phyloP scores from a whole-genome alignment of 2,113 vertebrate genomes.

The Leuciscus idus region DNA sequence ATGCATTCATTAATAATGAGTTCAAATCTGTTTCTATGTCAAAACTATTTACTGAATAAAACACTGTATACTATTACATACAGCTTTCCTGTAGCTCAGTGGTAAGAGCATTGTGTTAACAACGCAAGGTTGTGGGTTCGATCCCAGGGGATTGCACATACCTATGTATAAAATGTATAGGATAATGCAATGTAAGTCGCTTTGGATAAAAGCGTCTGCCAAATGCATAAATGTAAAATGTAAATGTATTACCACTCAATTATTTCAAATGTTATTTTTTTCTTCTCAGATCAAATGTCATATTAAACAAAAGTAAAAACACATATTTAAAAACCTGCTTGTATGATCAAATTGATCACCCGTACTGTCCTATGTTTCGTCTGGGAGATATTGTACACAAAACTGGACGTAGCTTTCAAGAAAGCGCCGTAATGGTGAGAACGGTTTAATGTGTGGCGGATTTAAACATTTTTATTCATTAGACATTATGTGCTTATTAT shows the following conservation, averaged over 20 bases:
- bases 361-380: slow-evolving; percentile 90
- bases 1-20: neutral
- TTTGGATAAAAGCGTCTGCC: no score
- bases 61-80: neutral
- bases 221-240: no score
- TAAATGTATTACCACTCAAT: neutral
- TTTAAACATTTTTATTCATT: neutral
- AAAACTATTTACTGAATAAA: neutral
- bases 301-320: slow-evolving; percentile 64
- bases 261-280: slow-evolving; percentile 15
- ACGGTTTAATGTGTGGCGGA: neutral
- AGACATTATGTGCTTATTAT: neutral
- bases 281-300: slow-evolving; percentile 84
- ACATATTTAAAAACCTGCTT: slow-evolving; percentile 82
- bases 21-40: neutral
- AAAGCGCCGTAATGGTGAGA: slow-evolving; percentile 81
- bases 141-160: no score
- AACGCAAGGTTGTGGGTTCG: no score
- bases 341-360: slow-evolving; percentile 73
- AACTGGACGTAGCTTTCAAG: slow-evolving; percentile 82
- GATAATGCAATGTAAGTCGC: no score
- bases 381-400: slow-evolving; percentile 81
- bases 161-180: no score
- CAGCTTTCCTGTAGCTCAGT: no score
- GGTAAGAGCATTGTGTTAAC: no score